Percentiles rank a stretch among this genome's conserved stretches.
phyloP scores from a whole-genome alignment of 2,797 vertebrate genomes.

The Brachyalestes nurse region DNA sequence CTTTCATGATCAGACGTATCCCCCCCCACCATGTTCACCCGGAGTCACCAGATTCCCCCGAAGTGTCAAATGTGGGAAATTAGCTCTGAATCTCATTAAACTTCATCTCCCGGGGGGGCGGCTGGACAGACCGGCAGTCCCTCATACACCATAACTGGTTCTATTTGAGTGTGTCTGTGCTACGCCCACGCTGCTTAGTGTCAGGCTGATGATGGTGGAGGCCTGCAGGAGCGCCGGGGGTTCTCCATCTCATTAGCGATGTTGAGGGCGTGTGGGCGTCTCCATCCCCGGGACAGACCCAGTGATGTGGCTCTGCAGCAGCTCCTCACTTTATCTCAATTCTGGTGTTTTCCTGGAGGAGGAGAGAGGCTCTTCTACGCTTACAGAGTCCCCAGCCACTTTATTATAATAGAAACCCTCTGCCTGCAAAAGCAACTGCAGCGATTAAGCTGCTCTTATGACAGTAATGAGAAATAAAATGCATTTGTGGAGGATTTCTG shows the following conservation, averaged over 20 bases:
- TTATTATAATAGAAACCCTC: not conserved
- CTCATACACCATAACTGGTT: not conserved
- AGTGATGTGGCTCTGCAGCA: not conserved
- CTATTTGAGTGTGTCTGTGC: conserved; percentile 16
- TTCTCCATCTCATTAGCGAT: conserved; percentile 46
- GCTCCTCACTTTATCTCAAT: not conserved
- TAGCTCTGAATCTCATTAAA: conserved; percentile 9
- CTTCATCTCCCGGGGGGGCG: not conserved
- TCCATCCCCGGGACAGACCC: conserved; percentile 17
- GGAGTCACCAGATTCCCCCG: not conserved
- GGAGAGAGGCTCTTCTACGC: not conserved
- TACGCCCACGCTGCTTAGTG: conserved; percentile 34
- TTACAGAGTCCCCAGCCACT: not conserved
- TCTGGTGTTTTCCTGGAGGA: not conserved
- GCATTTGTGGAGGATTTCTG: too few relatives aligned
- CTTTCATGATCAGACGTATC: not conserved
- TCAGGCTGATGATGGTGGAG: conserved; percentile 35
- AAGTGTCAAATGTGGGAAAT: not conserved
- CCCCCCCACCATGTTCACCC: not conserved
- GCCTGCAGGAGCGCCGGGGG: conserved; percentile 15
- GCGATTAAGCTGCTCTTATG: not conserved
- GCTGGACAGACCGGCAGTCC: not conserved
- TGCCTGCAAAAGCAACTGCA: not conserved
- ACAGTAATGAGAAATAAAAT: not conserved
- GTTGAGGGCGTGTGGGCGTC: conserved; percentile 31